These are phyloP conservation scores for Troilus luridus DNA, from an alignment of 2,888 invertebrate species.

Conservation along the genomic window DNA sequence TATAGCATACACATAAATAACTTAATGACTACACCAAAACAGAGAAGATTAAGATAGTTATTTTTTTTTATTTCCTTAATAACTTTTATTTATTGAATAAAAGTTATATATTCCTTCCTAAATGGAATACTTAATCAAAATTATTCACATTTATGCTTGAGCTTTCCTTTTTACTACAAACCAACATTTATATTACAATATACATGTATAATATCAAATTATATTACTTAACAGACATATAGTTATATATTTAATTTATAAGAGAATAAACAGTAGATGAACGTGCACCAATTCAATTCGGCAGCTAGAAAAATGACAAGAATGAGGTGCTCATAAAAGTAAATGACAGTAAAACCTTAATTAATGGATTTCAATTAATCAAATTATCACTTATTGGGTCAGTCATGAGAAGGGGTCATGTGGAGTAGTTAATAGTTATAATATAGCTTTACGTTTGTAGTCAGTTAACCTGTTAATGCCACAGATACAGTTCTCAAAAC, in stretches of 20 bases:
- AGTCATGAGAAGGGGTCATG: background rate
- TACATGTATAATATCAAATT: constrained; percentile 10
- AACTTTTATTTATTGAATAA: background rate
- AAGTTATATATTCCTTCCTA: constrained; percentile 19
- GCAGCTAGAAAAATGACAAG: background rate
- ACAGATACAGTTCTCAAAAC: no score
- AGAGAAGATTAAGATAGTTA: background rate
- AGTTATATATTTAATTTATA: background rate
- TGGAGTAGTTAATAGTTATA: background rate
- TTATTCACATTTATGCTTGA: constrained; percentile 46
- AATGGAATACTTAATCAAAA: constrained; percentile 20
- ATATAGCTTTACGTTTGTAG: background rate
- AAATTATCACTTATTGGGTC: background rate
- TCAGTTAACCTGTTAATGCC: no score
- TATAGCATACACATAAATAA: background rate
- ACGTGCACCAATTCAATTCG: constrained; percentile 16
- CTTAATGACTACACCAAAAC: background rate
- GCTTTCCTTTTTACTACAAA: constrained; percentile 35
- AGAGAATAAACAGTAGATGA: background rate
- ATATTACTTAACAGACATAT: background rate
- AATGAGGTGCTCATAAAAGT: background rate
- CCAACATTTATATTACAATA: constrained; percentile 35
- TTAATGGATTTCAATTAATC: background rate
- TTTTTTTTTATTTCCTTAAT: background rate
- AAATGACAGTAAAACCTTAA: background rate